Conservation (phyloP, 2,888 invertebrate species). For the Aphodius granarius region DNA sequence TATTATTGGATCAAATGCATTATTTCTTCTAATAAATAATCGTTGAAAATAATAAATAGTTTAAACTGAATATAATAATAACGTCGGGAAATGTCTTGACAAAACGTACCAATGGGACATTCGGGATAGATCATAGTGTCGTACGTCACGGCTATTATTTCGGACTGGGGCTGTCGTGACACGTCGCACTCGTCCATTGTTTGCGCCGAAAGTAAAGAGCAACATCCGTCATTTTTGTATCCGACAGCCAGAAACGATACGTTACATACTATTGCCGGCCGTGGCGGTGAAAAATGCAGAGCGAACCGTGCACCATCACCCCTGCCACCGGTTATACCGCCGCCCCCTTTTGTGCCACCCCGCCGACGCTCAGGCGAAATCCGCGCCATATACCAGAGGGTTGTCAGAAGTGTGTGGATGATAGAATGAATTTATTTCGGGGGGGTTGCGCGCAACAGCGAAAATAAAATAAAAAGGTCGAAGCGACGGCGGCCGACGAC, state of each 20-base stretch:
- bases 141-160: background rate
- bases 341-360: background rate
- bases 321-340: background rate
- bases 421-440: constrained; percentile 14
- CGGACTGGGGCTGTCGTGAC: background rate
- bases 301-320: background rate
- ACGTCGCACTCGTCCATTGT: constrained; percentile 4
- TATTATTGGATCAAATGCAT: too few species aligned
- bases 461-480: background rate
- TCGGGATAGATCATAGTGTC: background rate
- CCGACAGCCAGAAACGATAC: constrained; percentile 8
- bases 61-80: too few species aligned
- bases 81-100: too few species aligned
- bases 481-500: background rate
- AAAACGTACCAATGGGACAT: too few species aligned
- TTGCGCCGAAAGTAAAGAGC: constrained; percentile 11
- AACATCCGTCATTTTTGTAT: constrained; percentile 14
- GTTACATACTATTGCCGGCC: background rate
- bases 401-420: constrained; percentile 10
- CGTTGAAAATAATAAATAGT: too few species aligned
- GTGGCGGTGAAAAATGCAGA: background rate
- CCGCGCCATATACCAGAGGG: background rate
- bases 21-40: too few species aligned
- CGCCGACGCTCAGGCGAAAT: background rate
- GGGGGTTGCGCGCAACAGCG: constrained; percentile 7